Evolutionary conservation across 2,797 vertebrate genomes (phyloP), one percentile per base, ranked within the genome.

Genomic region (Botia kubotai): DNA sequence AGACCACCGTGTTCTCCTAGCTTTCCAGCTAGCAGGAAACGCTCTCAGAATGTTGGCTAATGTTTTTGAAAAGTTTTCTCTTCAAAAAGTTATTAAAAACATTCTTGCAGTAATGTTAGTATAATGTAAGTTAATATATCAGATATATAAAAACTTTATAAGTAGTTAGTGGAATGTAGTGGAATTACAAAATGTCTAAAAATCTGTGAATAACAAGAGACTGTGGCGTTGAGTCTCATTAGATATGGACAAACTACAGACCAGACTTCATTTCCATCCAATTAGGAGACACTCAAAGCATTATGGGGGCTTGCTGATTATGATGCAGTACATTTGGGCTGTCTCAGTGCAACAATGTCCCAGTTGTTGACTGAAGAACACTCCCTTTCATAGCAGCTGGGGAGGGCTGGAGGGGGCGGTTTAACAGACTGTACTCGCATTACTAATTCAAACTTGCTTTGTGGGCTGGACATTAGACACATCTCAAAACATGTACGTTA

Each of bases 231-330:
- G 36, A 48, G 72, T 77, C 76, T 74, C 81, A 79, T 77, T 75
- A 73, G 43, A 75, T 75, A 85, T 82, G 74, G 65, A 80, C 74
- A 75, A 72, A 82, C 70, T 79, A 50, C 71, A 83, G 77, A 80
- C 82, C 76, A 86, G 75, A 80, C 81, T 76, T 84, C 74, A 82
- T 82, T 85, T 87, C 74, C 60, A 82, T 88, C 78, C 84, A 86
- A 85, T 86, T 85, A 83, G 77, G 74, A 84, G 71, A 83, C 79
- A 79, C 73, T 76, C 74, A 36, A 62, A 70, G 80, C 75, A 78
- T 83, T 83, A 86, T 84, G 82, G 83, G 84, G 78, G 83, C 83
- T 82, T 74, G 71, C 79, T 82, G 74, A 82, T 82, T 79, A 80
- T 85, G 82, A 87, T 83, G 83, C 81, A 79, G 82, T 77, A 76